These are phyloP conservation scores for Orius laevigatus DNA, from an alignment of 1,140 invertebrate genomes.

Conservation along the genomic window DNA sequence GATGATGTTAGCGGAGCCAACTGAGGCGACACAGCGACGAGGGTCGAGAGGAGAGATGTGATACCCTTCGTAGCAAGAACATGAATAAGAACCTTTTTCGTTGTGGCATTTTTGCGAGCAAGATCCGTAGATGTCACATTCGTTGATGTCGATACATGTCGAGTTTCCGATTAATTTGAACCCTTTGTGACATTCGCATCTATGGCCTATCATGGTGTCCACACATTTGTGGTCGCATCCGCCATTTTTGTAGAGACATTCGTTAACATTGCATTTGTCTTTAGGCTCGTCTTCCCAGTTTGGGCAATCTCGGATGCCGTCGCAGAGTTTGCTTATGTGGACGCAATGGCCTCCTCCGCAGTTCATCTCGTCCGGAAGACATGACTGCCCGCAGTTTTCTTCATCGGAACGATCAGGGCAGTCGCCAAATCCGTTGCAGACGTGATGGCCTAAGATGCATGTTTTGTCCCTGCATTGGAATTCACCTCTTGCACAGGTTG, in stretches of 20 bases:
- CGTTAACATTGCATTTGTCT: constrained; percentile 54
- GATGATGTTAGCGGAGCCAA: constrained; percentile 68
- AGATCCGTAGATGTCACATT: constrained; percentile 66
- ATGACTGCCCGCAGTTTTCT: constrained; percentile 30
- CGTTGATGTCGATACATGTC: constrained; percentile 81
- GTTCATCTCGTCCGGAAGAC: constrained; percentile 54
- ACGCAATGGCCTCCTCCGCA: constrained; percentile 41
- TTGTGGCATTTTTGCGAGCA: constrained; percentile 88
- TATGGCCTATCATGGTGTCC: constrained; percentile 56
- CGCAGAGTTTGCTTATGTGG: constrained; percentile 37
- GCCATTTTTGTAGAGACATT: constrained; percentile 64
- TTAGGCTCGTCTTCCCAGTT: constrained; percentile 46
- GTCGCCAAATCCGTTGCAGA: constrained; percentile 64
- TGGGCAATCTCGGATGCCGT: constrained; percentile 46
- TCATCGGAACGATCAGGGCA: constrained; percentile 54
- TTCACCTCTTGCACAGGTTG: constrained; percentile 34
- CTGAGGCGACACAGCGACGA: constrained; percentile 34
- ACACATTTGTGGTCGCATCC: constrained; percentile 72
- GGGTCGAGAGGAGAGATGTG: constrained; percentile 60
- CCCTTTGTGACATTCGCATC: constrained; percentile 60
- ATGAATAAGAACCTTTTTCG: constrained; percentile 76
- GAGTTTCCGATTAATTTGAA: constrained; percentile 54
- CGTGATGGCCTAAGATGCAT: constrained; percentile 64
- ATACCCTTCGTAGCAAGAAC: constrained; percentile 74
- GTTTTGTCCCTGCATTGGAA: constrained; percentile 62